These are phyloP conservation scores for Carpatolechia fugitivella DNA, from an alignment of 2,888 invertebrate species.

Conservation along the genomic window DNA sequence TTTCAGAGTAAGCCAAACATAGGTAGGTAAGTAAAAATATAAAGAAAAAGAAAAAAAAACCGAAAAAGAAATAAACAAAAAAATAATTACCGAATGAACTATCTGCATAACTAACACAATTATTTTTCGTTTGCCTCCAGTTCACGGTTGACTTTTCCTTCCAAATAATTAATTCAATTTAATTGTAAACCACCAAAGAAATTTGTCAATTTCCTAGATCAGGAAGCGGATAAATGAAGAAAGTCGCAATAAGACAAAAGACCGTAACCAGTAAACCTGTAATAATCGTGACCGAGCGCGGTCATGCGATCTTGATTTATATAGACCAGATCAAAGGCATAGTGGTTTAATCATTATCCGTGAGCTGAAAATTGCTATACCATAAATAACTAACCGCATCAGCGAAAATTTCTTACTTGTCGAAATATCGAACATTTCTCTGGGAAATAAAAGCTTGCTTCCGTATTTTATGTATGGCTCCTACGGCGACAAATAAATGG, in stretches of 20 bases:
- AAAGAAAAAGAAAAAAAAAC: no score
- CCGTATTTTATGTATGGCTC: not conserved
- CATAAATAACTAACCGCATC: not conserved
- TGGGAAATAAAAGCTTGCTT: not conserved
- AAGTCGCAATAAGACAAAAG: slow-evolving; percentile 1
- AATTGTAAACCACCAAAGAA: no score
- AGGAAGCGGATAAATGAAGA: not conserved
- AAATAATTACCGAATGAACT: no score
- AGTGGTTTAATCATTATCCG: slow-evolving; percentile 16
- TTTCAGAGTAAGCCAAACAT: no score
- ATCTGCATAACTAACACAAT: no score
- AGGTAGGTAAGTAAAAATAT: no score
- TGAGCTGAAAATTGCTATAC: slow-evolving; percentile 8
- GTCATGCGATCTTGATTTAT: slow-evolving; percentile 22
- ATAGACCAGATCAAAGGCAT: slow-evolving; percentile 25
- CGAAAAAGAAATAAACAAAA: no score
- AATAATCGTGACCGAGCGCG: slow-evolving; percentile 23
- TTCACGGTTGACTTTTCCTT: no score
- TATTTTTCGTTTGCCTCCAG: no score
- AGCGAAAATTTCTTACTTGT: not conserved
- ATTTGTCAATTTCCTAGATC: no score
- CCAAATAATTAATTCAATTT: no score
- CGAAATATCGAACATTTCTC: not conserved
- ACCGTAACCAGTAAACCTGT: slow-evolving; percentile 19
- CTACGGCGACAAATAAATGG: slow-evolving; percentile 2